phyloP scores from a whole-genome alignment of 1,140 invertebrate genomes.

The Periplaneta americana region DNA sequence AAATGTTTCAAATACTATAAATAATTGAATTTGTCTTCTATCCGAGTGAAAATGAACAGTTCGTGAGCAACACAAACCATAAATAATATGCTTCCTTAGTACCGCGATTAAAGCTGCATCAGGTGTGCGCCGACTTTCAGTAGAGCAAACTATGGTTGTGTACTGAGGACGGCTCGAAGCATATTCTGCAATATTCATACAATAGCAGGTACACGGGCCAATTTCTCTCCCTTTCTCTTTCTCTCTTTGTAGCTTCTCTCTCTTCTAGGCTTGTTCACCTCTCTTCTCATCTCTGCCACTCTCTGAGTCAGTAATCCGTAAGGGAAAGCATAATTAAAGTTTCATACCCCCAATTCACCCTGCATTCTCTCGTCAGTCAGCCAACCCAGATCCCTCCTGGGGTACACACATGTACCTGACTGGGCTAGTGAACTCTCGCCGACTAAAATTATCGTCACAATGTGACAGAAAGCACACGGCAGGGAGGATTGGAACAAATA shows the following conservation, averaged over 20 bases:
- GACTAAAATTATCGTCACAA: neutral
- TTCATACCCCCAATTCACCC: neutral
- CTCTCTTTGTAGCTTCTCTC: neutral
- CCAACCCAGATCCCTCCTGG: neutral
- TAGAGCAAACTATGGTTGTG: neutral
- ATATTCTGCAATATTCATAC: neutral
- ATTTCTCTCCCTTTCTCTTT: neutral
- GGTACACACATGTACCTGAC: neutral
- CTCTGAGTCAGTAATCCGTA: neutral
- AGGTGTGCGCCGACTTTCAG: neutral
- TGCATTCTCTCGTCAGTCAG: neutral
- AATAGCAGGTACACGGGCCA: neutral
- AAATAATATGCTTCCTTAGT: too few relatives aligned
- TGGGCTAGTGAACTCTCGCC: neutral
- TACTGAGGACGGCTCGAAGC: neutral
- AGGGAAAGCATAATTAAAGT: neutral
- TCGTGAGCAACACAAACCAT: too few relatives aligned
- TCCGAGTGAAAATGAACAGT: too few relatives aligned
- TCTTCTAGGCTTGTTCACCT: too few relatives aligned
- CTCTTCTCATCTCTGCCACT: too few relatives aligned
- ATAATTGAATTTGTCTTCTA: too few relatives aligned
- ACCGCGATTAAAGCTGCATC: neutral
- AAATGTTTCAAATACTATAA: too few relatives aligned
- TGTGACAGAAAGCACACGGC: neutral
- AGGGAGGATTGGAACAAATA: too few relatives aligned